Conservation (phyloP, 2,797 vertebrate species). For the Pygocentrus nattereri region DNA sequence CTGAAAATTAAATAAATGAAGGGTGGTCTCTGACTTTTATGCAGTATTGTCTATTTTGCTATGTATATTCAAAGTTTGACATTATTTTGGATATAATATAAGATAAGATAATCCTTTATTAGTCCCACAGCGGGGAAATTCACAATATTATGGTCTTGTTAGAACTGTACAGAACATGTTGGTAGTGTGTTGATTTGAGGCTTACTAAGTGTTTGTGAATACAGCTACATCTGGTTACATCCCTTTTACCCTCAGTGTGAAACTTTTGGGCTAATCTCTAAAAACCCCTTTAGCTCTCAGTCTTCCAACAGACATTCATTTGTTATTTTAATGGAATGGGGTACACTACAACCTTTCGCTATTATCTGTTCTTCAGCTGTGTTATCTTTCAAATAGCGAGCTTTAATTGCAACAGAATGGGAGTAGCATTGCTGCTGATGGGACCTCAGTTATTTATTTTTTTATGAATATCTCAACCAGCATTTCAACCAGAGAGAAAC, state of each 20-base stretch:
- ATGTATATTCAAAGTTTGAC: neutral
- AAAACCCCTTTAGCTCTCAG: slow-evolving; percentile 30
- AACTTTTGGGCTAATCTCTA: slow-evolving; percentile 35
- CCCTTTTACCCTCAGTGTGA: slow-evolving; percentile 7
- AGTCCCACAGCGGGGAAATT: no score
- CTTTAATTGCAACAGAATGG: slow-evolving; percentile 44
- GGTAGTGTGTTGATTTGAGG: neutral
- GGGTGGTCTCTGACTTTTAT: no score
- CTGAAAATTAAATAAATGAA: no score
- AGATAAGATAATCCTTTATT: no score
- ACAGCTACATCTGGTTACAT: slow-evolving; percentile 26
- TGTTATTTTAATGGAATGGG: slow-evolving; percentile 51
- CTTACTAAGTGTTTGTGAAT: slow-evolving; percentile 24
- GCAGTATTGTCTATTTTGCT: neutral
- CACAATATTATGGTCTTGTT: neutral
- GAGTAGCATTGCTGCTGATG: slow-evolving; percentile 42
- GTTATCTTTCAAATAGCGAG: slow-evolving; percentile 64
- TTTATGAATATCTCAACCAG: slow-evolving; percentile 52
- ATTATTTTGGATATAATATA: no score
- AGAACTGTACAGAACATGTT: neutral
- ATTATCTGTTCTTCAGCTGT: slow-evolving; percentile 56
- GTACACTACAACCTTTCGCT: slow-evolving; percentile 55
- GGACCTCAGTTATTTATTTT: neutral
- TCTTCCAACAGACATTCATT: slow-evolving; percentile 34
- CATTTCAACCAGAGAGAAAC: slow-evolving; percentile 45